Evolutionary conservation across 2,888 invertebrate genomes (phyloP).

Genomic region (Hyppa rectilinea): DNA sequence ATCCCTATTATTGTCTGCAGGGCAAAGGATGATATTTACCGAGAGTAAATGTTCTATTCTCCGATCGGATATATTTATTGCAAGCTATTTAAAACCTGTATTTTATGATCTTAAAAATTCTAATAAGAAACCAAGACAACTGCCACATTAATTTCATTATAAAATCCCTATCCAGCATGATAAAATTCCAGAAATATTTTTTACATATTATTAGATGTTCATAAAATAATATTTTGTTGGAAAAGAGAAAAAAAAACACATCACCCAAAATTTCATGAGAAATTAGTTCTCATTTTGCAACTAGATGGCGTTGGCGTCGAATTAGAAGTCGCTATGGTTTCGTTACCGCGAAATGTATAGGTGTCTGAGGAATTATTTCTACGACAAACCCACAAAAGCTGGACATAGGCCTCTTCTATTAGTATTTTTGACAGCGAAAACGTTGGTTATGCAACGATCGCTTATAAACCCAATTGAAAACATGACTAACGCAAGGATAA

Average conservation of each 20-base stretch:
- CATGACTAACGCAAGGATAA: too few relatives aligned
- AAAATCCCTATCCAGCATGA: neutral
- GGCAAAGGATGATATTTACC: too few relatives aligned
- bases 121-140: neutral
- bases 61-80: neutral
- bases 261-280: neutral
- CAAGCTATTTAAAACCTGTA: neutral
- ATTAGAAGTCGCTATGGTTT: slow-evolving; percentile 47
- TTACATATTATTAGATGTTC: neutral
- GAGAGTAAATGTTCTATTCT: neutral
- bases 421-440: slow-evolving; percentile 37
- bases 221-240: neutral
- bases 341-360: slow-evolving; percentile 21
- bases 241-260: neutral
- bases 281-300: slow-evolving; percentile 19
- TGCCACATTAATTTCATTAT: neutral
- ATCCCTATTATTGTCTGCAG: too few relatives aligned
- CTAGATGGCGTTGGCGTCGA: slow-evolving; percentile 45
- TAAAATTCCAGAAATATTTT: slow-evolving; percentile 6
- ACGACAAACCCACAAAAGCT: slow-evolving; percentile 26
- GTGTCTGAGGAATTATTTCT: neutral
- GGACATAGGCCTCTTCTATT: slow-evolving; percentile 45
- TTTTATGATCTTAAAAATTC: neutral
- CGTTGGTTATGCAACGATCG: slow-evolving; percentile 3
- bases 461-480: slow-evolving; percentile 7